Evolutionary conservation across 2,113 vertebrate species (phyloP).

Genomic region (Lutjanus erythropterus): DNA sequence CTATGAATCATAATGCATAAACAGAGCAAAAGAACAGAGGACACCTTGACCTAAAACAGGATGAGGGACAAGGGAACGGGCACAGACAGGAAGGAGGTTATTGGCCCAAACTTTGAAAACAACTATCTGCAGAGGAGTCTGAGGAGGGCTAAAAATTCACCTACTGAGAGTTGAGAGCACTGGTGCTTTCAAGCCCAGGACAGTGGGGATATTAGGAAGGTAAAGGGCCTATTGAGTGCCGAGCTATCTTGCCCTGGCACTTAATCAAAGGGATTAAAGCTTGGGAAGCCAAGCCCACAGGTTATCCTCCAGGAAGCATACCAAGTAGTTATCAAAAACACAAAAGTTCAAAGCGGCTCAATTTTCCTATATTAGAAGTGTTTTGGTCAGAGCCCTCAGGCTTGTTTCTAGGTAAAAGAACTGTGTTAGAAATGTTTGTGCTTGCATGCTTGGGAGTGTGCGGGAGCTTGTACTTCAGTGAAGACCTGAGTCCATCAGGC

Average conservation of each 20-base stretch:
- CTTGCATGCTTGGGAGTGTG: conserved; percentile 86
- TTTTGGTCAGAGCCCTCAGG: conserved; percentile 91
- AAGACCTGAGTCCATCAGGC: conserved; percentile 78
- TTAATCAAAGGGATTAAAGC: conserved; percentile 99
- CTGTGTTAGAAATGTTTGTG: conserved; percentile 92
- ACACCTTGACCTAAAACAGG: conserved; percentile 88
- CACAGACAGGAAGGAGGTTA: conserved; percentile 70
- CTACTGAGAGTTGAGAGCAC: conserved; percentile 84
- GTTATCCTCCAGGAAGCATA: conserved; percentile 99
- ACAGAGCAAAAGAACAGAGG: conserved; percentile 76
- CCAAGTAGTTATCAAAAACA: conserved; percentile 99
- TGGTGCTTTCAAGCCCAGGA: conserved; percentile 90
- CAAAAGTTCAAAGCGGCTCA: conserved; percentile 98
- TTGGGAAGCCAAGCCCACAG: conserved; percentile 97
- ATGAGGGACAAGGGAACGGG: conserved; percentile 70
- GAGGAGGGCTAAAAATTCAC: conserved; percentile 83
- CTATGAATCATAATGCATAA: conserved; percentile 81
- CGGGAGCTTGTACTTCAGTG: conserved; percentile 71
- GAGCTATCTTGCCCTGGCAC: conserved; percentile 96
- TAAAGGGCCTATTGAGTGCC: conserved; percentile 90
- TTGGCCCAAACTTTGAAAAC: conserved; percentile 79
- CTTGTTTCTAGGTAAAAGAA: conserved; percentile 91
- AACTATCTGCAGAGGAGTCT: conserved; percentile 87
- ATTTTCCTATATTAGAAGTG: conserved; percentile 97
- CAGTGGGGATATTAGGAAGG: conserved; percentile 83